These are phyloP conservation scores for Motacilla alba DNA, from an alignment of 2,113 vertebrate species.

Conservation along the genomic window DNA sequence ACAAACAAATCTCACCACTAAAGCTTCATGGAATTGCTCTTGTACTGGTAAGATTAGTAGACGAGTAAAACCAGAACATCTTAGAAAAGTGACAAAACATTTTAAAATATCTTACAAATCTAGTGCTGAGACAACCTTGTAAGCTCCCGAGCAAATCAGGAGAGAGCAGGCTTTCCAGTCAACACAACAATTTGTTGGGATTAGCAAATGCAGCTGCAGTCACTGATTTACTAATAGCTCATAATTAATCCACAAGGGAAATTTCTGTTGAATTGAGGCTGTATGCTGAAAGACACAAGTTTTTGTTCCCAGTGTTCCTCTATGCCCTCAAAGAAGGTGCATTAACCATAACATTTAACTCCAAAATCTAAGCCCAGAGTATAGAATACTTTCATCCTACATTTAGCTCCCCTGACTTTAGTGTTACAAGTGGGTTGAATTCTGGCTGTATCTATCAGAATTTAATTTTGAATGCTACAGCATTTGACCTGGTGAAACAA, in stretches of 20 bases:
- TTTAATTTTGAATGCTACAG: neutral
- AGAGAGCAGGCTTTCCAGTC: neutral
- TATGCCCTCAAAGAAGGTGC: neutral
- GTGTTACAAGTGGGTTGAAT: neutral
- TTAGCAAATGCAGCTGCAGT: neutral
- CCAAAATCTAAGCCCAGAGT: neutral
- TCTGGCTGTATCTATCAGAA: neutral
- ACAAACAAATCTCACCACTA: neutral
- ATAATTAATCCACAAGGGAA: neutral
- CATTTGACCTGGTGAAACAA: neutral
- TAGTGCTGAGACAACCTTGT: neutral
- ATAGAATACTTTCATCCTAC: neutral
- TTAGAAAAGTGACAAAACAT: neutral
- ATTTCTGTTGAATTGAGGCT: neutral
- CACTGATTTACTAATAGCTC: neutral
- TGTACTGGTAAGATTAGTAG: slow-evolving; percentile 4
- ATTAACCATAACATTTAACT: neutral
- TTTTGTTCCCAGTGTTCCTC: neutral
- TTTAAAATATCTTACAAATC: neutral
- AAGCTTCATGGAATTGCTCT: neutral
- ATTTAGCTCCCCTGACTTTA: neutral
- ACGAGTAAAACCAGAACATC: neutral
- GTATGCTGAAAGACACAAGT: neutral
- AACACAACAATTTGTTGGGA: neutral
- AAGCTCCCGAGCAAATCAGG: neutral